A percentile compares a stretch with the other conserved stretches of the same genome.
These are phyloP conservation scores for Polydrusus pterygomalis DNA, from an alignment of 2,888 invertebrate species.

Conservation along the genomic window DNA sequence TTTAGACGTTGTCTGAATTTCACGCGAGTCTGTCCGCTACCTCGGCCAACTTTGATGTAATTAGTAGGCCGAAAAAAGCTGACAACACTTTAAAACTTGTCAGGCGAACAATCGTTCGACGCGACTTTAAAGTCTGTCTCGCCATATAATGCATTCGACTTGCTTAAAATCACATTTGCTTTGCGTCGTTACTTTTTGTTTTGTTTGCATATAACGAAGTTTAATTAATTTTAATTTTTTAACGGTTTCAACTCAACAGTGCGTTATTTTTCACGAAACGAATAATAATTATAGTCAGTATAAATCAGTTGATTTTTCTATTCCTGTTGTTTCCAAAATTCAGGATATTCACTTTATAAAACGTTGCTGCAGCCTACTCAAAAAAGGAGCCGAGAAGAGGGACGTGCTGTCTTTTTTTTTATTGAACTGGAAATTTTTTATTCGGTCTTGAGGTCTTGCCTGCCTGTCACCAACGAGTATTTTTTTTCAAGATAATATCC, in stretches of 20 bases:
- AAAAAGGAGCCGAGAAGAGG: too few species aligned
- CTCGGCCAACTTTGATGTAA: constrained; percentile 61
- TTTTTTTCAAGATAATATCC: too few species aligned
- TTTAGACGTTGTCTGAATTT: constrained; percentile 53
- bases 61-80: constrained; percentile 65
- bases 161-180: constrained; percentile 50
- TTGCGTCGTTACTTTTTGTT: constrained; percentile 41
- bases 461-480: too few species aligned
- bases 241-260: background rate
- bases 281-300: background rate
- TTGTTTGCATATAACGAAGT: constrained; percentile 8
- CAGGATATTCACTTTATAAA: too few species aligned
- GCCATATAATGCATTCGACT: constrained; percentile 50
- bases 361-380: too few species aligned
- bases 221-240: constrained; percentile 13
- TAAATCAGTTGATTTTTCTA: too few species aligned
- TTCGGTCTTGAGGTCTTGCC: too few species aligned
- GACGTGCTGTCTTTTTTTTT: too few species aligned
- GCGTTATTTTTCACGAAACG: background rate
- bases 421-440: too few species aligned
- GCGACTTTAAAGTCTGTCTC: constrained; percentile 49
- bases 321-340: too few species aligned
- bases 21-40: constrained; percentile 50
- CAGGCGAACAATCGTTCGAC: constrained; percentile 57
- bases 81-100: constrained; percentile 65